Percentiles rank a stretch among this genome's conserved stretches.
These are phyloP conservation scores for Thinocorus orbignyianus DNA, from an alignment of 2,113 vertebrate species.

Conservation along the genomic window DNA sequence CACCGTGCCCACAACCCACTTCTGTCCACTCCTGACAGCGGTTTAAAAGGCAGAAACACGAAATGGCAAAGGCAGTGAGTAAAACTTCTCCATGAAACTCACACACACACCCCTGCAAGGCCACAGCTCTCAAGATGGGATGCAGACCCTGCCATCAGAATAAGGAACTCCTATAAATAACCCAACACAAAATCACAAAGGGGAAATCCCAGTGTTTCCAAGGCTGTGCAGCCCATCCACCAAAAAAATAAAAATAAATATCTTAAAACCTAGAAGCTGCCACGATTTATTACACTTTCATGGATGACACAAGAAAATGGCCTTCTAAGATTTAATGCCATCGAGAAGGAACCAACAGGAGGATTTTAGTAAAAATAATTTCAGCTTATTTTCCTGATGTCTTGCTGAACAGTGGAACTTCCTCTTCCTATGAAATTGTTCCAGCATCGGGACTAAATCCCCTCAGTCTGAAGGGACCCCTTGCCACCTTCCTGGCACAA, in stretches of 20 bases:
- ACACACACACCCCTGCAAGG: not conserved
- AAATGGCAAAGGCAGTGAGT: not conserved
- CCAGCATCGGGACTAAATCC: not conserved
- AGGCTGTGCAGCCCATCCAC: not conserved
- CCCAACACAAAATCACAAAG: not conserved
- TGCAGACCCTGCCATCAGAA: not conserved
- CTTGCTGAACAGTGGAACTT: not conserved
- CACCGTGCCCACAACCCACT: not conserved
- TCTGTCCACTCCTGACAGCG: not conserved
- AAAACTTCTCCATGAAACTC: not conserved
- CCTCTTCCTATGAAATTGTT: not conserved
- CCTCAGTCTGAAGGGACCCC: not conserved
- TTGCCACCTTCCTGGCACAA: not conserved
- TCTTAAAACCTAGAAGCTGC: not conserved
- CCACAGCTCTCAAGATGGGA: not conserved
- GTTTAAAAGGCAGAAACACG: not conserved
- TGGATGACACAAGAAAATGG: constrained; percentile 7
- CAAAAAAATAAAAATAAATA: not conserved
- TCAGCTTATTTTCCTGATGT: not conserved
- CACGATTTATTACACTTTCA: constrained; percentile 14
- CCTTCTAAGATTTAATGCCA: not conserved
- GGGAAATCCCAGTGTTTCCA: constrained; percentile 40
- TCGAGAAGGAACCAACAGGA: not conserved
- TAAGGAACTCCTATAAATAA: constrained; percentile 44
- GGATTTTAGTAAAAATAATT: not conserved